Base-by-base conservation (phyloP, 2,797 vertebrate species). In the Malurus leucopterus region DNA sequence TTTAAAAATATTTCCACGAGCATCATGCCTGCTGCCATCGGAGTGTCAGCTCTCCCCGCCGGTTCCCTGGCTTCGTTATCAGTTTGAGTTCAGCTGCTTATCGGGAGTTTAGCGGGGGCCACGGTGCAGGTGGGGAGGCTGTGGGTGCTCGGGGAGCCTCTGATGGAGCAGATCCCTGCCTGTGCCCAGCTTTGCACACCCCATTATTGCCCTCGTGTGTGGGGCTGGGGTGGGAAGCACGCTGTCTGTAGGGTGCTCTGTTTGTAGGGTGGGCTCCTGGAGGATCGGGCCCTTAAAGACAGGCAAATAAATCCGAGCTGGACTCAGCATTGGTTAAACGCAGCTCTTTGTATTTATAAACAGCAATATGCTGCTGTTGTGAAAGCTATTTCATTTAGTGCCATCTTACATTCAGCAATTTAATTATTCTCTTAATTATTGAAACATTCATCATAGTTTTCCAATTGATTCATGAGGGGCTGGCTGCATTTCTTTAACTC, bases 341-440 rank as follows among this genome's bases (percentile, higher is more conserved):
- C 50, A 86, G 85, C 69, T 86, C 88, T 95, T 95, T 86, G 91
- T 94, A 47, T 93, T 91, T 96, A 91, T 94, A 96, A 96, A 91
- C 80, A 95, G 69, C 90, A 70, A 76, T 61, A 76, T 64, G 79
- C 80, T 88, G 72, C 63, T 41, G 63, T 77, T 75, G 68, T 29
- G 41, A 76, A 94, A 77, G 61, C 89, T 88, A 74, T 96, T 96
- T 95, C 94, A 77, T 95, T 95, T 95, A 94, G 86, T 93, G 86
- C 80, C 82, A 86, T 89, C 92, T 92, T 89, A 94, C 73, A 79
- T 94, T 46, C 75, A 76, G 94, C 81, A 88, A 76, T 94, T 96
- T 96, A 96, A 95, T 97, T 96, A 95, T 94, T 96, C 94, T 91
- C 93, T 95, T 94, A 96, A 95, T 95, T 95, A 94, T 92, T 94